These are phyloP conservation scores for Tryphoninae sp. DNA, from an alignment of 2,888 invertebrate genomes.

Conservation along the genomic window DNA sequence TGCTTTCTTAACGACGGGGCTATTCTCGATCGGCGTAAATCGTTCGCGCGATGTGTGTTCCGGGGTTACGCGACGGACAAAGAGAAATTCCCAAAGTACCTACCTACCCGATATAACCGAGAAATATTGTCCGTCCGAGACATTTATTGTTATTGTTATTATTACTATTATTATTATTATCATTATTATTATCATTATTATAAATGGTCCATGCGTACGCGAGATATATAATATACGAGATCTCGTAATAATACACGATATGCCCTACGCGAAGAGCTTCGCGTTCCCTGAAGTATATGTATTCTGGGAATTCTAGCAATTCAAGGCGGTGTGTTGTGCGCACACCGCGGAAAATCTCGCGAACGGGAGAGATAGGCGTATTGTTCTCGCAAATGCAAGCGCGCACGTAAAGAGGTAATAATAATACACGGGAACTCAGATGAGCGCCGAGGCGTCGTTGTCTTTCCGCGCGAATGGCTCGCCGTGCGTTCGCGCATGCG, in stretches of 20 bases:
- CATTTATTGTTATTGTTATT: not conserved
- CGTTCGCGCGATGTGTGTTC: slow-evolving; percentile 16
- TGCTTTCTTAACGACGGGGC: not conserved
- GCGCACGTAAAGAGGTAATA: slow-evolving; percentile 25
- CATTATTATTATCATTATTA: not conserved
- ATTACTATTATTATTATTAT: not conserved
- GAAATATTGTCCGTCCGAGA: not conserved
- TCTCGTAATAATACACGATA: slow-evolving; percentile 55
- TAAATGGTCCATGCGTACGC: slow-evolving; percentile 22
- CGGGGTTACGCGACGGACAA: slow-evolving; percentile 52
- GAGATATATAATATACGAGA: slow-evolving; percentile 55
- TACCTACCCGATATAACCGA: slow-evolving; percentile 1
- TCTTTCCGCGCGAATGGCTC: slow-evolving; percentile 20
- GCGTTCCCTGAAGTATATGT: slow-evolving; percentile 59
- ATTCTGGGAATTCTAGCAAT: slow-evolving; percentile 63
- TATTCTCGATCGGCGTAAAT: slow-evolving; percentile 15
- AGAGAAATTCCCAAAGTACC: slow-evolving; percentile 47
- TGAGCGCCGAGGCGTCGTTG: slow-evolving; percentile 20
- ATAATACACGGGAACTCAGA: slow-evolving; percentile 21
- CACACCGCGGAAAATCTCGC: slow-evolving; percentile 44
- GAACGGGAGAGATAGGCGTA: slow-evolving; percentile 54
- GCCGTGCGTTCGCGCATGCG: slow-evolving; percentile 29
- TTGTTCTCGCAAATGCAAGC: slow-evolving; percentile 52
- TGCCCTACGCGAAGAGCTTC: slow-evolving; percentile 43
- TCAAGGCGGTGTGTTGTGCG: slow-evolving; percentile 32